Percentiles rank a stretch among this genome's conserved stretches.
Evolutionary conservation across 2,888 invertebrate species (phyloP).

Genomic region (Agrotis ipsilon): DNA sequence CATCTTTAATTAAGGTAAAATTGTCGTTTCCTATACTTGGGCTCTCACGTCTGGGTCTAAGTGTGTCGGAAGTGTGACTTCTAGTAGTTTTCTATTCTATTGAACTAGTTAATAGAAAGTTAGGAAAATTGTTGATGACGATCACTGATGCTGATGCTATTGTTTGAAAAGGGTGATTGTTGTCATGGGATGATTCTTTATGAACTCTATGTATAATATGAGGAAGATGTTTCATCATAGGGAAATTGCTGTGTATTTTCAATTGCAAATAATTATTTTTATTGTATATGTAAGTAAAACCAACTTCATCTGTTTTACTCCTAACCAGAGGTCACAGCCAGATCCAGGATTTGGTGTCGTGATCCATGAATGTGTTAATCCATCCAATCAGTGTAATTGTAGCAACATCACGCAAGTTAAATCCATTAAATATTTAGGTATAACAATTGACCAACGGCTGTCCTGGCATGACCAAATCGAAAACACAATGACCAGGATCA

Average conservation of each 20-base stretch:
- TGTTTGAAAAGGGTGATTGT: conserved; percentile 27
- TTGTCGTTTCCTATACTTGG: conserved; percentile 73
- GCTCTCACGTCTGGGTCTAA: conserved; percentile 73
- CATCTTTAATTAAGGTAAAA: conserved; percentile 69
- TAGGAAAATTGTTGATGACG: conserved; percentile 58
- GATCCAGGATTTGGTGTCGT: too few species aligned
- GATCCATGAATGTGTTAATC: too few species aligned
- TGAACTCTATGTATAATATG: conserved; percentile 3
- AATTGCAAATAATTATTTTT: not conserved
- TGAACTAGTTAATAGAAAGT: conserved; percentile 67
- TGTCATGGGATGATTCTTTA: conserved; percentile 1
- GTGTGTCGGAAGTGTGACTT: conserved; percentile 76
- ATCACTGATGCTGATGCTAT: conserved; percentile 31
- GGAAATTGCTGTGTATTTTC: not conserved
- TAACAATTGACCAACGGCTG: too few species aligned
- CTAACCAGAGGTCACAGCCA: too few species aligned
- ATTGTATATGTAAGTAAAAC: too few species aligned
- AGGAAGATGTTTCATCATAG: not conserved
- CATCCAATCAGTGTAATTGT: too few species aligned
- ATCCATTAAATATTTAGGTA: too few species aligned
- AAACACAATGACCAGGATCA: too few species aligned
- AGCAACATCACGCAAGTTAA: too few species aligned
- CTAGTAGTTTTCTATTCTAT: conserved; percentile 75
- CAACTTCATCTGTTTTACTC: too few species aligned
- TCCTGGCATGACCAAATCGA: too few species aligned